Base-by-base conservation (phyloP, 2,888 invertebrate species). In the Selenia dentaria region DNA sequence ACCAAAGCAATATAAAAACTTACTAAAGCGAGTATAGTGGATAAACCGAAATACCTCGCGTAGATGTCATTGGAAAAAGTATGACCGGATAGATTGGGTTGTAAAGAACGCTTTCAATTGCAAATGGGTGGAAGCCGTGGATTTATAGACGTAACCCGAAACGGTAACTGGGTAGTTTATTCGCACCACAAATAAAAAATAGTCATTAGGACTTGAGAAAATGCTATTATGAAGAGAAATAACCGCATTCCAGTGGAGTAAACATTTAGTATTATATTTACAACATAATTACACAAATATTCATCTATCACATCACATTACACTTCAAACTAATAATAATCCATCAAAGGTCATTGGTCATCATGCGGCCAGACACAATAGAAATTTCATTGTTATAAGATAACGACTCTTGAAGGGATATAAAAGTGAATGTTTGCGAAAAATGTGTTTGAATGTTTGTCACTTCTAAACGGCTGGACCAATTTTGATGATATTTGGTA, bases 41-140 rank as follows among this genome's bases (percentile, higher is more conserved):
- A 26, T 36, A 26, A 43, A 37, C 10, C 26, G 31, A 24, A 29
- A 32, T 20, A 36, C 13, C 6, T 8, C 18, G 32, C 28, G 8
- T 26, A 32, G 24, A 26, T 33, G 42, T 42, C 47, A 42, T 62
- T 82, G 79, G 80, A 79, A 83, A 83, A 84, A 81, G 77, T 76
- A 74, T 71, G 69, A 77, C 74, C 71, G 74, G 80, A 83, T 83
- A 80, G 74, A 83, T 81, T 77, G 81, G 72, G 80, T 77, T 80
- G 77, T 83, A 85, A 85, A 83, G 78, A 82, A 78, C 78, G 81
- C 81, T 85, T 87, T 86, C 87, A 87, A 86, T 85, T 85, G 84
- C 86, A 85, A 87, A 86, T 86, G 81, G 83, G 75, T 75, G 76
- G 78, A 70, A 74, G 79, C 70, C 71, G 70, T 75, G 77, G 75